Evolutionary conservation across 2,797 vertebrate species (phyloP), one percentile per base, ranked within the genome.

Genomic region (Psittacula derbiana): DNA sequence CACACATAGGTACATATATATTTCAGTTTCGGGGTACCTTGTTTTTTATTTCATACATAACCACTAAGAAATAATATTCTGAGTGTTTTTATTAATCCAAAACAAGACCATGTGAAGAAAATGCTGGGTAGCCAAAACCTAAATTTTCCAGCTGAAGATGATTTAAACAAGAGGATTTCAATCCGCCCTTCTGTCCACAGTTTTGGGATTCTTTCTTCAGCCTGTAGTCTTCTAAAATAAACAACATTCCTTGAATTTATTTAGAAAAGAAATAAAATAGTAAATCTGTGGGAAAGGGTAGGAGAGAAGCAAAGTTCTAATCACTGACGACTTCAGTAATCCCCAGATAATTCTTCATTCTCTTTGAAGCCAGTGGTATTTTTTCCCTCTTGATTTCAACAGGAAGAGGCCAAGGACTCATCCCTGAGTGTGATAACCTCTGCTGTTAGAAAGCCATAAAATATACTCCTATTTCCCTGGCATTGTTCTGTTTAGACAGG

Each of bases 271-370:
- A 89, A 80, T 76, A 33, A 80, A 69, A 75, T 40, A 53, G 31
- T 33, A 86, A 75, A 79, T 92, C 93, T 95, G 90, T 97, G 94
- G 95, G 93, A 96, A 96, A 95, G 88, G 43, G 46, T 88, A 93
- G 43, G 25, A 90, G 58, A 94, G 58, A 92, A 62, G 76, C 76
- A 81, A 79, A 95, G 88, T 84, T 90, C 80, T 90, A 58, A 69
- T 81, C 36, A 58, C 73, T 88, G 73, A 38, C 0, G 6, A 66
- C 58, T 94, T 84, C 7, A 93, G 66, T 73, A 93, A 86, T 94
- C 93, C 93, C 92, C 81, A 44, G 90, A 72, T 75, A 92, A 92
- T 94, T 96, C 92, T 66, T 81, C 61, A 55, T 84, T 84, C 58
- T 86, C 90, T 97, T 97, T 94, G 93, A 95, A 95, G 88, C 50